Conservation (phyloP, 2,797 vertebrate genomes). For the Mus spretus region DNA sequence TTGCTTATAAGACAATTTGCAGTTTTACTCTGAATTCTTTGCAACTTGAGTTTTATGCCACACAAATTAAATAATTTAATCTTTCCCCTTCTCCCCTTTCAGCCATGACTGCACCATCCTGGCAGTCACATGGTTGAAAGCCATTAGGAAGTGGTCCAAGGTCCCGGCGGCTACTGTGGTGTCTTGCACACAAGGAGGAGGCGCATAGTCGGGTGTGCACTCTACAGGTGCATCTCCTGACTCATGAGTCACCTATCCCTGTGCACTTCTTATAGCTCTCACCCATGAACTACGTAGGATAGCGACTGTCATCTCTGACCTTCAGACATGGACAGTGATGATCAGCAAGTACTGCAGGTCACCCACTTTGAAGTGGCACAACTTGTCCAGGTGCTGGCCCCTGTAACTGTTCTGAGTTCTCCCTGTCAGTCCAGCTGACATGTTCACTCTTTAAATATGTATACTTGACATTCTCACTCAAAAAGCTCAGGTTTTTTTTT, state of each 20-base stretch:
- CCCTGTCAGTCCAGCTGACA: background rate
- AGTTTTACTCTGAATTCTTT: background rate
- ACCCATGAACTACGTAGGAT: background rate
- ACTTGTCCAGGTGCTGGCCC: background rate
- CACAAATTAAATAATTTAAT: background rate
- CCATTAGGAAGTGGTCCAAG: background rate
- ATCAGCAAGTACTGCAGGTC: background rate
- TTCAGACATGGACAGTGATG: background rate
- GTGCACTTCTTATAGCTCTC: background rate
- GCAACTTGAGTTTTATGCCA: background rate
- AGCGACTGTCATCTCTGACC: background rate
- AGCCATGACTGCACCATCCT: background rate
- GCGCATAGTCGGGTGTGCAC: background rate
- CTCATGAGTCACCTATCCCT: background rate
- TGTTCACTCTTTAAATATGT: background rate
- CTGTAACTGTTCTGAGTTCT: background rate
- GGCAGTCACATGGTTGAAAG: background rate
- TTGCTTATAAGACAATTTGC: background rate
- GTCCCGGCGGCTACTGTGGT: background rate
- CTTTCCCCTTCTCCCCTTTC: background rate
- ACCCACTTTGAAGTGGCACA: background rate
- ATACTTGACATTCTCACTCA: conserved; percentile 11
- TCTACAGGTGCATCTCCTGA: background rate
- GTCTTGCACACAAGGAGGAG: background rate
- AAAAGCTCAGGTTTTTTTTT: conserved; percentile 63